Evolutionary conservation across 53 echinoderm and acorn worm genomes (phyloP).

Genomic region (Echinarachnius parma): DNA sequence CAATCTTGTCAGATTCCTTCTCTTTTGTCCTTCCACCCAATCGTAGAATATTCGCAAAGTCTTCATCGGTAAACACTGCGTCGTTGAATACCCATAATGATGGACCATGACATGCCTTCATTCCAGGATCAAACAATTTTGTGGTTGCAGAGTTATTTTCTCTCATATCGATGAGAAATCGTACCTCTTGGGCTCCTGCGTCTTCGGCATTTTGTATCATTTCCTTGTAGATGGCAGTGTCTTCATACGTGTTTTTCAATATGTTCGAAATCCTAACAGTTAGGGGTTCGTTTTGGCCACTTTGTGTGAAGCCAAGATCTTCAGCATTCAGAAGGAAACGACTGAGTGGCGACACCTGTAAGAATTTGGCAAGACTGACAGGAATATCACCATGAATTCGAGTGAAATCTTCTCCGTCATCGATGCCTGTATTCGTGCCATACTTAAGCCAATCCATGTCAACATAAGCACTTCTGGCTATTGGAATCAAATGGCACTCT

Average conservation of each 20-base stretch:
- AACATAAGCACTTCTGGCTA: conserved; percentile 18
- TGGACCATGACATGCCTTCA: conserved; percentile 78
- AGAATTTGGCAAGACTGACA: conserved; percentile 10
- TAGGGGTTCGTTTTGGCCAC: conserved; percentile 49
- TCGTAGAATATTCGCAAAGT: conserved; percentile 71
- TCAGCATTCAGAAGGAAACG: conserved; percentile 29
- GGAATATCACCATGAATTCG: conserved; percentile 28
- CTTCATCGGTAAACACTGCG: conserved; percentile 62
- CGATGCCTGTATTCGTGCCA: not conserved
- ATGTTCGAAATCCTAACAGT: conserved; percentile 50
- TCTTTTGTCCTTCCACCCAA: conserved; percentile 75
- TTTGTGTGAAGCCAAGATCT: conserved; percentile 42
- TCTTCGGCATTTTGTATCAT: conserved; percentile 98
- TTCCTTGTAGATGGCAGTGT: conserved; percentile 59
- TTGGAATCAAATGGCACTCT: conserved; percentile 16
- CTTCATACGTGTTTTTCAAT: conserved; percentile 38
- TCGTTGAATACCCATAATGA: conserved; percentile 89
- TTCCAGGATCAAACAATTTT: conserved; percentile 53
- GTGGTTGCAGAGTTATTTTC: conserved; percentile 36
- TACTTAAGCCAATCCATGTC: conserved; percentile 42
- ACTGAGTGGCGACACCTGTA: conserved; percentile 40
- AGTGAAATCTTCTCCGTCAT: conserved; percentile 34
- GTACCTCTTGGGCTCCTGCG: conserved; percentile 87
- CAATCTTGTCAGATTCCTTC: conserved; percentile 67
- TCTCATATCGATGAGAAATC: conserved; percentile 78